phyloP scores from a whole-genome alignment of 1,140 invertebrate species.

The Ctenoplectra terminalis region DNA sequence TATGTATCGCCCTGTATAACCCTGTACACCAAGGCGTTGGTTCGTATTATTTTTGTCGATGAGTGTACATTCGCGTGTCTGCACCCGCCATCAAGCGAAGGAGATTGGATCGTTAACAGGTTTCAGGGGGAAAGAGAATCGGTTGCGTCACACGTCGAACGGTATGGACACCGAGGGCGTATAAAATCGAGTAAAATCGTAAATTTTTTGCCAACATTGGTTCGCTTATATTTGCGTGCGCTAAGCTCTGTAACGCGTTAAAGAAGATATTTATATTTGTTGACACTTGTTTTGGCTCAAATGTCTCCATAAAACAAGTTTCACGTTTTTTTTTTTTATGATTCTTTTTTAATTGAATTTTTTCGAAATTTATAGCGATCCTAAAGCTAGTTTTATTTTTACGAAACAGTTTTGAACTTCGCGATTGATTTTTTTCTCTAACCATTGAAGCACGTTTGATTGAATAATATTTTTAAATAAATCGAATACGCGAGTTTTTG shows the following conservation, averaged over 20 bases:
- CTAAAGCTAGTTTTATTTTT: no score
- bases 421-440: no score
- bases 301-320: not conserved
- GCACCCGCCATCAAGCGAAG: not conserved
- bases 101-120: slow-evolving; percentile 52
- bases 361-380: no score
- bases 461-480: no score
- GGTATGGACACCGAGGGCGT: not conserved
- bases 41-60: slow-evolving; percentile 51
- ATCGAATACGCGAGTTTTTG: no score
- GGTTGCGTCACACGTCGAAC: slow-evolving; percentile 37
- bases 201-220: not conserved
- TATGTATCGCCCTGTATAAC: not conserved
- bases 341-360: no score
- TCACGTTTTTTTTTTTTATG: not conserved
- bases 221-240: not conserved
- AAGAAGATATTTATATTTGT: not conserved
- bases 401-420: no score
- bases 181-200: slow-evolving; percentile 19
- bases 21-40: not conserved
- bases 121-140: slow-evolving; percentile 19
- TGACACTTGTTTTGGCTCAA: not conserved
- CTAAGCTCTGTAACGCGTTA: no score
- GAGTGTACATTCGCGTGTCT: slow-evolving; percentile 47
- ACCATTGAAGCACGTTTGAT: no score